Conservation (phyloP, 2,888 invertebrate species). For the Plemyria rubiginata region DNA sequence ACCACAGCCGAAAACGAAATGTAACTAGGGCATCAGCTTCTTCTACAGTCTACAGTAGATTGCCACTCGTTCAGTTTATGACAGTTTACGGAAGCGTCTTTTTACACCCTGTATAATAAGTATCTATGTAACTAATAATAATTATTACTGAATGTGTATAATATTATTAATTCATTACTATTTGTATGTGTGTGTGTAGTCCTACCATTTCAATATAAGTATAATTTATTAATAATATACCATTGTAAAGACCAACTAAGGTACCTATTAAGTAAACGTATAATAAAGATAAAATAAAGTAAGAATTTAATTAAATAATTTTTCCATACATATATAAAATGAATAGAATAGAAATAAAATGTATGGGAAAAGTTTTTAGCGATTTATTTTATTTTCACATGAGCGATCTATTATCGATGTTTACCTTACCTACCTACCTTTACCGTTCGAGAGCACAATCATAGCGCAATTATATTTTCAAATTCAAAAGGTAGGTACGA, state of each 20-base stretch:
- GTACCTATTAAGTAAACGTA: too few relatives aligned
- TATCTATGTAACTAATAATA: not conserved
- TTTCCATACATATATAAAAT: too few relatives aligned
- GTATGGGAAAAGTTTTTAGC: too few relatives aligned
- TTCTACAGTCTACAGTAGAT: too few relatives aligned
- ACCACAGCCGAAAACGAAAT: not conserved
- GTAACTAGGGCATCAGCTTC: not conserved
- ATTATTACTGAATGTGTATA: constrained; percentile 11
- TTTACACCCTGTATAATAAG: not conserved
- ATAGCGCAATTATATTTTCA: too few relatives aligned
- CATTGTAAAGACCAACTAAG: constrained; percentile 30
- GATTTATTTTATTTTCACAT: too few relatives aligned
- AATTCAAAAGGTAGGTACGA: too few relatives aligned
- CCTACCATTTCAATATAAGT: not conserved
- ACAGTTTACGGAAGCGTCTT: not conserved
- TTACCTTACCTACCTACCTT: too few relatives aligned
- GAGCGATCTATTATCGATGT: too few relatives aligned
- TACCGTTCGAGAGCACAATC: too few relatives aligned
- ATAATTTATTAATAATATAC: constrained; percentile 1
- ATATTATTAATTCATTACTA: not conserved
- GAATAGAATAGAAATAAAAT: too few relatives aligned
- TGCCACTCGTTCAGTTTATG: too few relatives aligned
- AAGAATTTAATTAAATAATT: not conserved
- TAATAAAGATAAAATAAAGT: constrained; percentile 10
- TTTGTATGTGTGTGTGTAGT: not conserved